Evolutionary conservation across 2,888 invertebrate species (phyloP).

Genomic region (Scaptomyza caliginosa): DNA sequence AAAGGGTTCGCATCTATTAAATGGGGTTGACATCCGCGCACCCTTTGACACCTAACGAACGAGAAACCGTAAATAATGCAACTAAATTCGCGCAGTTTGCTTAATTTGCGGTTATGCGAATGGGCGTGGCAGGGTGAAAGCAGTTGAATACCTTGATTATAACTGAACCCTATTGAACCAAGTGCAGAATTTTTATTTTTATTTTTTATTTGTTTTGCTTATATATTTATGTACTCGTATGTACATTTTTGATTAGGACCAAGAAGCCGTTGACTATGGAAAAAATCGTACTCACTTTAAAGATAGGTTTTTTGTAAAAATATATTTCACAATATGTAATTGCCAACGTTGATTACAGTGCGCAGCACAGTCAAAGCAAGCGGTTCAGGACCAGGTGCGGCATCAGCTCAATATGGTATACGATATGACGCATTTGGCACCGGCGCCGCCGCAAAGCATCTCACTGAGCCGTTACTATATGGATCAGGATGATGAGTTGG

Average conservation of each 20-base stretch:
- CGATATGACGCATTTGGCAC: constrained; percentile 83
- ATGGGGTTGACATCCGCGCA: constrained; percentile 26
- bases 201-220: too few species aligned
- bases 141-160: neutral
- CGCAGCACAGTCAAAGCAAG: constrained; percentile 3
- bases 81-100: constrained; percentile 35
- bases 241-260: too few species aligned
- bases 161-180: neutral
- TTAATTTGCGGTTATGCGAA: constrained; percentile 12
- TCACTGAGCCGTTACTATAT: constrained; percentile 83
- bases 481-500: constrained; percentile 67
- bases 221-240: too few species aligned
- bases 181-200: too few species aligned
- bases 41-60: constrained; percentile 41
- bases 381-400: neutral
- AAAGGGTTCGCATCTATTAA: constrained; percentile 1
- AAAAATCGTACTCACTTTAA: too few species aligned
- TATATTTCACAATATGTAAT: too few species aligned
- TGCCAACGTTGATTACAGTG: constrained; percentile 7
- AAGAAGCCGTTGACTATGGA: too few species aligned
- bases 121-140: constrained; percentile 2
- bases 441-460: constrained; percentile 81
- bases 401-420: constrained; percentile 80
- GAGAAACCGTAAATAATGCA: constrained; percentile 69
- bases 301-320: too few species aligned